phyloP scores from a whole-genome alignment of 2,797 vertebrate genomes.

The Gymnodraco acuticeps region DNA sequence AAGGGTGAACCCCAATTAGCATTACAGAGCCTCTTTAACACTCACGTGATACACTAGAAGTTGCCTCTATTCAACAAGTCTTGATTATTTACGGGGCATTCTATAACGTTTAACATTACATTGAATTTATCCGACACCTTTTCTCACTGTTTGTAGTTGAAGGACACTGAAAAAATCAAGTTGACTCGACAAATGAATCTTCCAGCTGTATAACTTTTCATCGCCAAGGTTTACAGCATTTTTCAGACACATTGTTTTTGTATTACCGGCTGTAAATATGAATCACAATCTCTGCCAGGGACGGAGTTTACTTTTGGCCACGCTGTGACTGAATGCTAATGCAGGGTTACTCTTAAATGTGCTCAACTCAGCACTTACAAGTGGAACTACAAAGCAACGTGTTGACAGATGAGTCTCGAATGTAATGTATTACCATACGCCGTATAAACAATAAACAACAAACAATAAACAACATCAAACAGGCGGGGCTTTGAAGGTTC shows the following conservation, averaged over 20 bases:
- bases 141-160: no score
- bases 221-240: not conserved
- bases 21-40: no score
- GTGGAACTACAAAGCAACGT: not conserved
- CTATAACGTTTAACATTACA: no score
- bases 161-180: not conserved
- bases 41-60: no score
- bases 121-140: no score
- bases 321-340: conserved; percentile 11
- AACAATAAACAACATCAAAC: conserved; percentile 1
- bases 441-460: not conserved
- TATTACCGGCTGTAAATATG: not conserved
- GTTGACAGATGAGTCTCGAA: conserved; percentile 16
- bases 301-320: not conserved
- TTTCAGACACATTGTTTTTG: not conserved
- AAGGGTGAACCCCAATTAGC: no score
- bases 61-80: no score
- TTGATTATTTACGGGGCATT: no score
- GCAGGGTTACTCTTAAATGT: conserved; percentile 9
- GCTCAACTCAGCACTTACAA: conserved; percentile 18
- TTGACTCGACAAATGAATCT: not conserved
- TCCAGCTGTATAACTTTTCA: not conserved
- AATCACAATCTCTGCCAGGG: not conserved
- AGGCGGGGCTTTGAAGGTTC: not conserved
- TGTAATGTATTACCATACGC: not conserved